A percentile compares a stretch with the other conserved stretches of the same genome.
Conservation (phyloP, 1,140 invertebrate species). For the Thaumetopoea pityocampa region DNA sequence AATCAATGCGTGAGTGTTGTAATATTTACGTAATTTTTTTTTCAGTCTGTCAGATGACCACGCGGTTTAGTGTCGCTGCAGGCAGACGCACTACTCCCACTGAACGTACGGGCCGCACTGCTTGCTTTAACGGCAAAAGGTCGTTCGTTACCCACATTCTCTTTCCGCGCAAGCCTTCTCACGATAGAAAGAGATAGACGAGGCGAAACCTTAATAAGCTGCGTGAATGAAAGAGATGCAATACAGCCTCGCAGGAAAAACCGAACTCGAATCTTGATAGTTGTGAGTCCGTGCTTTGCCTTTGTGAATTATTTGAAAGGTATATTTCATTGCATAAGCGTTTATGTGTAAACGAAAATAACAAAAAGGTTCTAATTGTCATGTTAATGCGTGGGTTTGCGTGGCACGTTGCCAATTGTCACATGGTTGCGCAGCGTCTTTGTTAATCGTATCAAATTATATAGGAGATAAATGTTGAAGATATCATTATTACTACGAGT, state of each 20-base stretch:
- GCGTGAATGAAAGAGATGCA: slow-evolving; percentile 38
- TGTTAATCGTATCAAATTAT: slow-evolving; percentile 2
- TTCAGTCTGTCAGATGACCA: slow-evolving; percentile 57
- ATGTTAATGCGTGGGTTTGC: slow-evolving; percentile 18
- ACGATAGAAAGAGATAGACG: slow-evolving; percentile 47
- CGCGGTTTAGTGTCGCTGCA: slow-evolving; percentile 39
- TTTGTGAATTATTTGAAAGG: slow-evolving; percentile 67
- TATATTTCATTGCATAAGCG: slow-evolving; percentile 61
- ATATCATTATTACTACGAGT: too few relatives aligned
- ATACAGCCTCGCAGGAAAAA: slow-evolving; percentile 60
- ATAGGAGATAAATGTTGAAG: too few relatives aligned
- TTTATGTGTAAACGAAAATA: slow-evolving; percentile 53
- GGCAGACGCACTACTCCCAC: slow-evolving; percentile 48
- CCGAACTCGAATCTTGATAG: slow-evolving; percentile 70
- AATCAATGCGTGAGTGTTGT: slow-evolving; percentile 65
- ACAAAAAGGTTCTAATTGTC: slow-evolving; percentile 46
- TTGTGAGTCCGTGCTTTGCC: slow-evolving; percentile 63
- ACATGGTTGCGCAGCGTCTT: slow-evolving; percentile 8
- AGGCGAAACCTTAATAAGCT: slow-evolving; percentile 21
- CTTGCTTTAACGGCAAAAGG: slow-evolving; percentile 68
- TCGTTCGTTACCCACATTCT: slow-evolving; percentile 74
- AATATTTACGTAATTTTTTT: slow-evolving; percentile 73
- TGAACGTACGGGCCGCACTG: slow-evolving; percentile 69
- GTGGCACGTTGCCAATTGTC: slow-evolving; percentile 6
- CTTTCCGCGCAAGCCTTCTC: slow-evolving; percentile 73